phyloP scores from a whole-genome alignment of 2,888 invertebrate species.

The Mythimna loreyi region DNA sequence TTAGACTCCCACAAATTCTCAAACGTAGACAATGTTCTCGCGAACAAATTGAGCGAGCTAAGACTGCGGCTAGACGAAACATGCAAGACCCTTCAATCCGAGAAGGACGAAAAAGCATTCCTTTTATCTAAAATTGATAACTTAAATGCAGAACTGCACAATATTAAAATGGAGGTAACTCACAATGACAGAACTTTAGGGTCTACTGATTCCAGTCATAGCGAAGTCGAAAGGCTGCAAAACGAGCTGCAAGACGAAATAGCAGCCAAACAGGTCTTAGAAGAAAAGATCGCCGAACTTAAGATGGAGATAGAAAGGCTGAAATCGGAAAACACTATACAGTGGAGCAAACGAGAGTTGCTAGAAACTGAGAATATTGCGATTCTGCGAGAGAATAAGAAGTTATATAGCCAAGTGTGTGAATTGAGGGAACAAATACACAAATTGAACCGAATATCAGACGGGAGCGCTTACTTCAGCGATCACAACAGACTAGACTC shows the following conservation, averaged over 20 bases:
- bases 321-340: conserved; percentile 97
- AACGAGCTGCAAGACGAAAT: conserved; percentile 87
- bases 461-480: conserved; percentile 80
- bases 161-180: conserved; percentile 81
- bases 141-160: conserved; percentile 82
- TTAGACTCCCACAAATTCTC: conserved; percentile 87
- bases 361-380: conserved; percentile 97
- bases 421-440: conserved; percentile 87
- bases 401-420: conserved; percentile 91
- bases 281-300: conserved; percentile 84
- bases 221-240: conserved; percentile 85
- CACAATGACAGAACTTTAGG: conserved; percentile 85
- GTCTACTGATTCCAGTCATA: conserved; percentile 87
- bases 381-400: conserved; percentile 97
- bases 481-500: conserved; percentile 78
- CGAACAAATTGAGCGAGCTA: conserved; percentile 84
- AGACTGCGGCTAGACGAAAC: conserved; percentile 83
- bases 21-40: conserved; percentile 84
- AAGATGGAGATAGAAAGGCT: conserved; percentile 94
- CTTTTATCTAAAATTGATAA: conserved; percentile 83
- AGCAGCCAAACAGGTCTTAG: conserved; percentile 86
- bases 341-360: conserved; percentile 97
- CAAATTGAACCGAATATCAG: conserved; percentile 86
- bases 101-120: conserved; percentile 86
- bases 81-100: conserved; percentile 81